phyloP scores from a whole-genome alignment of 2,888 invertebrate species.

The Rhagium mordax region DNA sequence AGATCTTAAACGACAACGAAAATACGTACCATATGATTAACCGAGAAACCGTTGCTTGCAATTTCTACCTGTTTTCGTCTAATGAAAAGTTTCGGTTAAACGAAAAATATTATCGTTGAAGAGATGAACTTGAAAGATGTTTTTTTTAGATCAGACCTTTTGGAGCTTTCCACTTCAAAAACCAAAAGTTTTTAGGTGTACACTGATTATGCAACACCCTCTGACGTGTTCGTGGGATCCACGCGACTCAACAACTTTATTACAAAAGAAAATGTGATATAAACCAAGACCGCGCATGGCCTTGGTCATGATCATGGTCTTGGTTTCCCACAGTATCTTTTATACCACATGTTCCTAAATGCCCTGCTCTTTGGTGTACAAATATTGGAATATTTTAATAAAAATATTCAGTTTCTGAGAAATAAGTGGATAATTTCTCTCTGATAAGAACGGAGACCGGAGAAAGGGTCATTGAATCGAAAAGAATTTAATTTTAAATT shows the following conservation, averaged over 20 bases:
- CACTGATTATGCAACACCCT: conserved; percentile 30
- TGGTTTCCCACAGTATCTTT: neutral
- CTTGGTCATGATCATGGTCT: neutral
- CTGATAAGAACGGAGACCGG: neutral
- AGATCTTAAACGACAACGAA: no score
- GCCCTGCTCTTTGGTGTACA: neutral
- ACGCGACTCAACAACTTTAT: conserved; percentile 17
- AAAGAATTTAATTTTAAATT: no score
- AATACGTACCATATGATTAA: no score
- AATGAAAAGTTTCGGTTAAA: neutral
- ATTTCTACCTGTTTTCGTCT: no score
- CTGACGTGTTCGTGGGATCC: conserved; percentile 22
- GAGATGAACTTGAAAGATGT: neutral
- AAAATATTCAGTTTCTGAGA: neutral
- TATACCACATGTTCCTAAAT: neutral
- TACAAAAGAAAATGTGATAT: neutral
- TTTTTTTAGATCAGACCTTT: neutral
- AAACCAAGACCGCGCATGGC: neutral
- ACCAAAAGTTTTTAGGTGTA: conserved; percentile 20
- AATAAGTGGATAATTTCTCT: neutral
- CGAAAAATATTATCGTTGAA: neutral
- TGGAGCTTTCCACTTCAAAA: conserved; percentile 23
- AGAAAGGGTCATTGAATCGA: neutral
- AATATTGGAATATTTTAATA: neutral
- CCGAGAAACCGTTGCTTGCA: no score